Percentiles rank a stretch among this genome's conserved stretches.
Evolutionary conservation across 2,113 vertebrate species (phyloP).

Genomic region (Dipodomys ordii): DNA sequence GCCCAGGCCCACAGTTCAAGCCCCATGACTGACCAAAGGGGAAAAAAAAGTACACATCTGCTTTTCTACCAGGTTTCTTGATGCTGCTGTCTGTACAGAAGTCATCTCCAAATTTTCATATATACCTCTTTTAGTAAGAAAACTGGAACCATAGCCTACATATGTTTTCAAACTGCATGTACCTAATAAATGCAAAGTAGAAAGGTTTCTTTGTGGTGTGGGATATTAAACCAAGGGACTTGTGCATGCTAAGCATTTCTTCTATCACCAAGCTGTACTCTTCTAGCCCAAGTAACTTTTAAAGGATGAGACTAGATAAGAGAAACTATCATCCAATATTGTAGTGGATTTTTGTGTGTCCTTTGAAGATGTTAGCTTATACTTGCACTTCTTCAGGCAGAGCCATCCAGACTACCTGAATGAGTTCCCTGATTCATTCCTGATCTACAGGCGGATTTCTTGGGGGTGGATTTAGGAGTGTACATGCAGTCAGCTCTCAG

Average conservation of each 20-base stretch:
- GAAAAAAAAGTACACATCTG: neutral
- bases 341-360: neutral
- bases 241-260: neutral
- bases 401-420: neutral
- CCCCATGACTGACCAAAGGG: too few species aligned
- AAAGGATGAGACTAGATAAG: neutral
- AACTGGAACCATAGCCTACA: neutral
- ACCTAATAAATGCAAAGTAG: neutral
- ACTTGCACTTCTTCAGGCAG: neutral
- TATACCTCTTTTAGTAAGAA: neutral
- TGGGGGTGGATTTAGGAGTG: neutral
- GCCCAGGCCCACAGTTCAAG: too few species aligned
- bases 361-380: constrained; percentile 36
- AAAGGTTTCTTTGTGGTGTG: neutral
- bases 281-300: neutral
- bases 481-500: neutral
- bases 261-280: neutral
- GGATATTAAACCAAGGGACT: neutral
- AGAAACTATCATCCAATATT: neutral
- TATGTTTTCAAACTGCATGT: neutral
- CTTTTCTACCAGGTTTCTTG: neutral
- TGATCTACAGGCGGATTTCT: neutral
- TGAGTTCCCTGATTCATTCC: neutral
- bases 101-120: neutral
- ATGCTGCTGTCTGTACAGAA: neutral